Base-by-base conservation (phyloP, 1,140 invertebrate genomes). In the Drosophila micromelanica region DNA sequence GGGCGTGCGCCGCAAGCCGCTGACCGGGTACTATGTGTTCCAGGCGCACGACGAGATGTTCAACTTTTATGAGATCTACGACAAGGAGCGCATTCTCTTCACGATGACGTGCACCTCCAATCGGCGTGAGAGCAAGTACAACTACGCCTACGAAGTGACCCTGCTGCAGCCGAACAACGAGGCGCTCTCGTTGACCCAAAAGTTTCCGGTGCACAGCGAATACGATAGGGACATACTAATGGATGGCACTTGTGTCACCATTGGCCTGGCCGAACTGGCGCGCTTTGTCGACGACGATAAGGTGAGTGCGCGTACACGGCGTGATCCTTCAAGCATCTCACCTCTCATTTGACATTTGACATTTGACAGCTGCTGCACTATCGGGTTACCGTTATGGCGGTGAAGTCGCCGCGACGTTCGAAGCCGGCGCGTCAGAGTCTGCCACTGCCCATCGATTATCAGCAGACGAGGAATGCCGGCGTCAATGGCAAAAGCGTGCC, bases 91-190 rank as follows among this genome's bases (percentile, higher is more conserved):
- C 15, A 73, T 91, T 12, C 76, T 91, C 1, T 92, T 90, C 45
- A 92, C 91, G 62, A 91, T 91, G 91, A 92, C 91, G 15, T 90
- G 84, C 46, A 92, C 91, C 9, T 92, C 91, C 13, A 91, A 90
- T 40, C 73, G 79, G 11, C 64, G 80, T 2, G 90, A 90, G 32
- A 82, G 75, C 48, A 92, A 92, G 37, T 84, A 90, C 27, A 90
- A 91, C 27, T 92, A 78, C 48, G 91, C 91, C 46, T 92, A 82
- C 37, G 91, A 92, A 54, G 89, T 92, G 32, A 91, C 91, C 2
- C 54, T 92, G 15, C 45, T 78, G 6, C 84, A 87, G 37, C 76
- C 79, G 49, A 78, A 92, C 17, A 91, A 92, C 60, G 90, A 90
- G 27, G 78, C 89, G 0, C 59, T 90, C 3, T 85, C 85, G 30